Base-by-base conservation (phyloP, 1,140 invertebrate species). In the Hylaeus volcanicus region DNA sequence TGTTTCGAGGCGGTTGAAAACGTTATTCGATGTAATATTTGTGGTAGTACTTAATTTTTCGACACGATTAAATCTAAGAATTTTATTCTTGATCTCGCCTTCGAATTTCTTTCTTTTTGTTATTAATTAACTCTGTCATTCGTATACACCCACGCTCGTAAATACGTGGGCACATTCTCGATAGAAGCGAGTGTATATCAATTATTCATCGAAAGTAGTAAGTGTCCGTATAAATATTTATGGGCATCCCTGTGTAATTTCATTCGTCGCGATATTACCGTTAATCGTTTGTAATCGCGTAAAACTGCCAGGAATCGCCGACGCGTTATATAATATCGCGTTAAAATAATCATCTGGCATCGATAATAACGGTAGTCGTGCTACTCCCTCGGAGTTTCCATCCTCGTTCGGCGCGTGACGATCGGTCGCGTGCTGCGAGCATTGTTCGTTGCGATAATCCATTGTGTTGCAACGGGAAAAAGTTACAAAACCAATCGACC, bases 301-400 rank as follows among this genome's bases (percentile, higher is more conserved):
- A 37, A 71, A 14, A 6, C 37, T 37, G 64, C 6, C 8, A 26
- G 76, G 51, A 73, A 79, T 79, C 58, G 48, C 58, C 60, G 69
- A 1, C 70, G 3, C 41, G 70, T 79, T 79, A 51, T 72, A 11
- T 74, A 79, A 74, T 45, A 43, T 41, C 11, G 61, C 61, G n/a
- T 74, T 56, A 79, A 74, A 79, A 74, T 79, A 73, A 79, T 79
- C 76, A 60, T n/a, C 60, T 37, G 39, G 69, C n/a, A 56, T 72
- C 76, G 69, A 65, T 61, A 65, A 71, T 73, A 74, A 79, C 77
- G 77, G 61, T 65, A 79, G 60, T 65, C 51, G 39, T 45, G 68
- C 77, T 79, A 51, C 71, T 45, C 15, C 48, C 37, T 39, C 39
- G 4, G 5, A 12, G 11, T 14, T 37, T 48, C 51, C 14, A 1